Evolutionary conservation across 2,113 vertebrate genomes (phyloP).

Genomic region (Lucifuga dentata): DNA sequence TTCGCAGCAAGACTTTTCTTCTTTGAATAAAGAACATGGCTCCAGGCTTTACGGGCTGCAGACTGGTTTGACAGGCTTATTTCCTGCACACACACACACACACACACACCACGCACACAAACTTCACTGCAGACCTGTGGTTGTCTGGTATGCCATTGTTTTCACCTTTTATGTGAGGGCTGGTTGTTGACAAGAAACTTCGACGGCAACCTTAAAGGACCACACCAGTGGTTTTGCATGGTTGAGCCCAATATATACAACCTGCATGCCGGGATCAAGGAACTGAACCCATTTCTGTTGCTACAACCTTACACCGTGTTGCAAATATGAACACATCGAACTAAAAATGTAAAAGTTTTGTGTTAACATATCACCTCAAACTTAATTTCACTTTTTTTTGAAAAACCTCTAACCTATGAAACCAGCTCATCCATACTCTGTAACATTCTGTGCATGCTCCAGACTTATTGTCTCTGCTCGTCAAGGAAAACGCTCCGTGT

Average conservation of each 20-base stretch:
- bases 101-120: neutral
- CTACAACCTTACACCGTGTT: neutral
- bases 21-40: neutral
- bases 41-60: neutral
- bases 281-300: neutral
- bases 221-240: too few relatives aligned
- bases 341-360: too few relatives aligned
- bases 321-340: neutral
- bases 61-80: slow-evolving; percentile 6
- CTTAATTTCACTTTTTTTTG: neutral
- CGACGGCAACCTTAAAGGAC: too few relatives aligned
- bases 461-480: slow-evolving; percentile 67
- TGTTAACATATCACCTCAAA: too few relatives aligned
- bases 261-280: neutral
- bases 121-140: slow-evolving; percentile 13
- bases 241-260: too few relatives aligned
- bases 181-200: neutral
- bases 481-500: slow-evolving; percentile 62
- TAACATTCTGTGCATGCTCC: slow-evolving; percentile 51
- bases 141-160: slow-evolving; percentile 42
- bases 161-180: slow-evolving; percentile 24
- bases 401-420: slow-evolving; percentile 1
- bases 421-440: slow-evolving; percentile 19
- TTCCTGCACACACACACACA: slow-evolving; percentile 7
- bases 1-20: slow-evolving; percentile 27